These are phyloP conservation scores for Hemiscyllium ocellatum DNA, from an alignment of 2,113 vertebrate genomes.

Conservation along the genomic window DNA sequence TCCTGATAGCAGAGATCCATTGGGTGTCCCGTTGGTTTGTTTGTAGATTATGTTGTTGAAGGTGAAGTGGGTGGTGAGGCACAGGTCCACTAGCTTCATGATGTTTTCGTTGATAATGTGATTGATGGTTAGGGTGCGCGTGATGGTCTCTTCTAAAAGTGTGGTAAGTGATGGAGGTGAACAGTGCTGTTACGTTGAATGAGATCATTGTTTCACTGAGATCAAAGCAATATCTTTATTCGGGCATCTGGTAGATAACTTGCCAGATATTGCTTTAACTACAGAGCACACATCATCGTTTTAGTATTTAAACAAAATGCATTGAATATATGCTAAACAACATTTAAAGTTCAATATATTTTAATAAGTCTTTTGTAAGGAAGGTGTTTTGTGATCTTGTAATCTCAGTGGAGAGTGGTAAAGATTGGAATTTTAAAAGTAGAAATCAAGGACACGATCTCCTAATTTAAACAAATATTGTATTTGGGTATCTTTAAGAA, in stretches of 20 bases:
- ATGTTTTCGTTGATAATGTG: no score
- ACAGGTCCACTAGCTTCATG: no score
- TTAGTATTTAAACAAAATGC: not conserved
- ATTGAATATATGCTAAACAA: not conserved
- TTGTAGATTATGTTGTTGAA: no score
- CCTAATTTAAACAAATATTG: not conserved
- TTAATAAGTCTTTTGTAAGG: not conserved
- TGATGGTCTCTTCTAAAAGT: no score
- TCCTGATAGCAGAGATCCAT: no score
- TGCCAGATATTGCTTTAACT: not conserved
- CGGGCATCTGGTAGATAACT: not conserved
- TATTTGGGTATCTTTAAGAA: not conserved
- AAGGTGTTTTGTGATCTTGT: not conserved
- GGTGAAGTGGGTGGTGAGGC: no score
- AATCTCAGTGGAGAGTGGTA: not conserved
- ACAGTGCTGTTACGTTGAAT: no score
- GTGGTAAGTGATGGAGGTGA: no score
- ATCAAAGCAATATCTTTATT: not conserved
- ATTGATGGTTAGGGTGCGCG: no score
- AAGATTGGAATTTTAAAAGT: not conserved
- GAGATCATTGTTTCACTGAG: no score
- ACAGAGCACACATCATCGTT: not conserved
- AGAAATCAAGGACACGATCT: not conserved
- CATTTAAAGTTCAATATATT: not conserved
- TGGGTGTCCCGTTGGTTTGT: no score